phyloP scores from a whole-genome alignment of 2,797 vertebrate genomes.

The Cercopithecus mitis region DNA sequence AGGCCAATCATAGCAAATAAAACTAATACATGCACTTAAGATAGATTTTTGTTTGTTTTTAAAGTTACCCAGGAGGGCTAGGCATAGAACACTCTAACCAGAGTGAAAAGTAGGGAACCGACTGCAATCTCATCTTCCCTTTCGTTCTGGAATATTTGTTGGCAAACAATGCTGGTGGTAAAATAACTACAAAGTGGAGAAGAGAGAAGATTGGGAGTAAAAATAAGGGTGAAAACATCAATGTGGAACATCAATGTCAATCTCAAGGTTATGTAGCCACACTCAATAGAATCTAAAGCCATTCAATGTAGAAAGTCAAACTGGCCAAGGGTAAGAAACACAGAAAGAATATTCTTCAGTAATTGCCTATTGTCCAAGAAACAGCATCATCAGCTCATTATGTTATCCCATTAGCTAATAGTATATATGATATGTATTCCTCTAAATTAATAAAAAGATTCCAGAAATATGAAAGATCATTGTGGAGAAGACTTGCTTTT shows the following conservation, averaged over 20 bases:
- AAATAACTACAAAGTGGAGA: neutral
- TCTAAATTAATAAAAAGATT: conserved; percentile 20
- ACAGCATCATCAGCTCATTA: neutral
- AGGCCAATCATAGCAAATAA: conserved; percentile 9
- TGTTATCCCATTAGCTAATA: neutral
- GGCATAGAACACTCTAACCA: neutral
- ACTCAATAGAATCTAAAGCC: neutral
- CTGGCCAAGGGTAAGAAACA: neutral
- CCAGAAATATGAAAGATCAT: neutral
- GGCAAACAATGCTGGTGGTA: neutral
- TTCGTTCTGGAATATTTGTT: neutral
- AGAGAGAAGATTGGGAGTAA: neutral
- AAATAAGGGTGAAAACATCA: neutral
- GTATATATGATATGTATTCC: neutral
- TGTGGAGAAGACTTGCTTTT: neutral
- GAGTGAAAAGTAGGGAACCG: neutral
- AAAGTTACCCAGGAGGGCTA: neutral
- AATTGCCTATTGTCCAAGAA: neutral
- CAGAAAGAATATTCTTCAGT: neutral
- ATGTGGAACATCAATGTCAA: neutral
- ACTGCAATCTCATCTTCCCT: neutral
- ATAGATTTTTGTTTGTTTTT: neutral
- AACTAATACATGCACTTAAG: neutral
- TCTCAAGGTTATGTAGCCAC: neutral
- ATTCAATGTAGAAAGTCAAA: neutral